Evolutionary conservation across 1,140 invertebrate species (phyloP), one percentile per base, ranked within the genome.

Genomic region (Achatina immaculata): DNA sequence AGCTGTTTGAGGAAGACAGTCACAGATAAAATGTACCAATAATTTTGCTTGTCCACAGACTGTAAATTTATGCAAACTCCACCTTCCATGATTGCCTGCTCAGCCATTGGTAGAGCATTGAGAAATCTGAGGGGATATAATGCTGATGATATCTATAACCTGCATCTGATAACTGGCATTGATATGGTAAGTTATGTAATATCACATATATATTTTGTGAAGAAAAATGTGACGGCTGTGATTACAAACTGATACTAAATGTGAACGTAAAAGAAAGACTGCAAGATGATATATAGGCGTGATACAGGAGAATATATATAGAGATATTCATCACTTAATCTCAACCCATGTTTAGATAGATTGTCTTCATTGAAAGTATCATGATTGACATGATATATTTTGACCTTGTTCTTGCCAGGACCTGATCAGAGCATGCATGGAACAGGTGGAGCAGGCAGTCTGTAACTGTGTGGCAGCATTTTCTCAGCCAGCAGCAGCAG

Each of bases 41-140:
- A n/a, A n/a, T n/a, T n/a, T n/a, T n/a, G n/a, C n/a, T n/a, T 92
- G 31, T 78, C 88, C 43, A 92, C 94, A 97, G 96, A 97, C 92
- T 95, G 95, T 91, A 94, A 95, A 86, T 98, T 97, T 90, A 95
- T 95, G 28, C 93, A 95, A 91, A 96, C 95, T 90, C 94, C 95
- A 58, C 95, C 96, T 21, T 97, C 96, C 86, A 96, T 96, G 88
- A 95, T 97, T 73, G 96, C 96, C 38, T 95, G 95, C 19, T 95
- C 96, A 40, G 95, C 95, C 88, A 94, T 98, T 66, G 95, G 95
- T 0, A 95, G 95, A 24, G 95, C 96, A 45, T 92, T 96, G 36
- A 93, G 94, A 83, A 96, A 95, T 1, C 92, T 95, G 24, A 82
- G 81, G 21, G 77, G 83, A 11, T 76, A 83, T 2, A 75, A 76